phyloP scores from a whole-genome alignment of 2,888 invertebrate species.

The Pollenia angustigena region DNA sequence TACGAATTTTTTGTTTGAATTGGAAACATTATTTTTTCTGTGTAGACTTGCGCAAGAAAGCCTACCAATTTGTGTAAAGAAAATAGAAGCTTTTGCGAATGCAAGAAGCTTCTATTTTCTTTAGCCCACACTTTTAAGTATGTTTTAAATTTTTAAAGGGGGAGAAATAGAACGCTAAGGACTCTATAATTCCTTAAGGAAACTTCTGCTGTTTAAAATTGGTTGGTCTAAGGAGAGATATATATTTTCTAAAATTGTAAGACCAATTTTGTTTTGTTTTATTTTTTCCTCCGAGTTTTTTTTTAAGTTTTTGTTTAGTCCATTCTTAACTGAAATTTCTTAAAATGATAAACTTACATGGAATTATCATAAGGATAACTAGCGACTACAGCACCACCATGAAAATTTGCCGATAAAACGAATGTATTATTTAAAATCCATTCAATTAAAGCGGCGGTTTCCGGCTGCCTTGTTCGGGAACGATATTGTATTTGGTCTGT shows the following conservation, averaged over 20 bases:
- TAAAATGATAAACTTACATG: conserved; percentile 85
- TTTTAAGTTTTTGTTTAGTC: conserved; percentile 30
- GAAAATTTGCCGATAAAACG: conserved; percentile 96
- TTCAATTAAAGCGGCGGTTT: conserved; percentile 94
- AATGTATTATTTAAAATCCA: conserved; percentile 95
- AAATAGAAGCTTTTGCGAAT: too few species aligned
- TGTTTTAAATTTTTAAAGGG: too few species aligned
- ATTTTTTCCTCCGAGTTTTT: not conserved
- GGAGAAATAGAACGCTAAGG: too few species aligned
- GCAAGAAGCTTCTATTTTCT: too few species aligned
- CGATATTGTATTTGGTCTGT: conserved; percentile 80
- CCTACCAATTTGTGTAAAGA: too few species aligned
- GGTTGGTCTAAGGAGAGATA: too few species aligned
- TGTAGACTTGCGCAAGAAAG: too few species aligned
- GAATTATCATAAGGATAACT: conserved; percentile 98
- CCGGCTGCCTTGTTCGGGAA: conserved; percentile 89
- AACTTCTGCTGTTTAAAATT: too few species aligned
- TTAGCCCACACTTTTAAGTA: too few species aligned
- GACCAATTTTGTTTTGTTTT: not conserved
- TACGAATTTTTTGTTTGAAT: too few species aligned
- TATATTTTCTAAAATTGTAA: not conserved
- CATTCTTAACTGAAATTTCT: not conserved
- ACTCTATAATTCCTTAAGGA: too few species aligned
- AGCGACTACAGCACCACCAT: conserved; percentile 98
- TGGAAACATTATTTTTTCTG: too few species aligned